Evolutionary conservation across 1,140 invertebrate species (phyloP).

Genomic region (Bombus superbus): DNA sequence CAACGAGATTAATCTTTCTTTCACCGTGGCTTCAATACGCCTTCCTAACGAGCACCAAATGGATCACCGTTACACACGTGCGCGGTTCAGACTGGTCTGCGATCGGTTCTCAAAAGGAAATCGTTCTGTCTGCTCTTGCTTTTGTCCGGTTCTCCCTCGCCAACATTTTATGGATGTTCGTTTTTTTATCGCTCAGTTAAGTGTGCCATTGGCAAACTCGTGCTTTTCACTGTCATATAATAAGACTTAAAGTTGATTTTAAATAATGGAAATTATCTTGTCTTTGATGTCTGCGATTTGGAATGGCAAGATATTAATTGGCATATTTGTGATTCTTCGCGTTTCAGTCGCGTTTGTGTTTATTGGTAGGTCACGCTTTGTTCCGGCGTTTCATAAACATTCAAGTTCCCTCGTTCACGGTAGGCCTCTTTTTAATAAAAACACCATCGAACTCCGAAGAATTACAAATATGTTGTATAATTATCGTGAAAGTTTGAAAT

Average conservation of each 20-base stretch:
- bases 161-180: background rate
- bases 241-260: background rate
- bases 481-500: too few species aligned
- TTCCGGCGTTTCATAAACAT: too few species aligned
- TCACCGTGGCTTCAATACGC: slow-evolving; percentile 52
- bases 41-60: slow-evolving; percentile 69
- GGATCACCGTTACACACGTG: slow-evolving; percentile 55
- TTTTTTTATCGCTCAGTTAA: background rate
- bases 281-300: background rate
- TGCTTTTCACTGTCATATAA: background rate
- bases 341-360: too few species aligned
- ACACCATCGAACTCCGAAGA: too few species aligned
- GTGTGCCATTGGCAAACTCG: background rate
- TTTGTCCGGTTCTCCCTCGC: background rate
- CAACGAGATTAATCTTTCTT: slow-evolving; percentile 61
- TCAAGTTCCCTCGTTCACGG: too few species aligned
- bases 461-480: too few species aligned
- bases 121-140: background rate
- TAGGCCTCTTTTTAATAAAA: too few species aligned
- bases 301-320: too few species aligned
- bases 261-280: background rate
- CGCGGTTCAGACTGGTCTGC: slow-evolving; percentile 3
- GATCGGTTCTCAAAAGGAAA: slow-evolving; percentile 33
- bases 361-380: too few species aligned
- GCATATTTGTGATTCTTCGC: too few species aligned